These are phyloP conservation scores for Erythrolamprus reginae DNA, from an alignment of 2,113 vertebrate species.

Conservation along the genomic window DNA sequence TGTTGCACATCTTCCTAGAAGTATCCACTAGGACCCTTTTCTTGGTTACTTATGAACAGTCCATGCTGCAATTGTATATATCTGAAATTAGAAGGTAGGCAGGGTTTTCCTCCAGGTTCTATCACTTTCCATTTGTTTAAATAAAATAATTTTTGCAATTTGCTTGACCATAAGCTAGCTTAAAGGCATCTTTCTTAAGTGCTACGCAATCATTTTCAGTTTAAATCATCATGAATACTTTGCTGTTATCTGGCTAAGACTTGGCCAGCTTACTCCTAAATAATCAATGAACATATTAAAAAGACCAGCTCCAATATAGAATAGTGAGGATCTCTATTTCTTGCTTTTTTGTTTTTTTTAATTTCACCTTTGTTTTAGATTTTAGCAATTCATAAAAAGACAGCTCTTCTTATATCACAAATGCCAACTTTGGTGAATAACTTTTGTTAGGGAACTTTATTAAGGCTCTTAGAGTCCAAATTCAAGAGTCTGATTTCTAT, in stretches of 20 bases:
- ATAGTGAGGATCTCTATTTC: not conserved
- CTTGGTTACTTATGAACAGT: not conserved
- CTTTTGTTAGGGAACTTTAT: not conserved
- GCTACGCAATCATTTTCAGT: not conserved
- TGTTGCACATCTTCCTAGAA: not conserved
- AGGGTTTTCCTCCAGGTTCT: not conserved
- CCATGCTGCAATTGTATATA: not conserved
- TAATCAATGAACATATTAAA: not conserved
- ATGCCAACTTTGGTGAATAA: not conserved
- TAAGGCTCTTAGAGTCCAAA: not conserved
- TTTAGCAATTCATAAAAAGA: not conserved
- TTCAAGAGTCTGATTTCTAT: not conserved
- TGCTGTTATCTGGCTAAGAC: not conserved
- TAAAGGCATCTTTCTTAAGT: not conserved
- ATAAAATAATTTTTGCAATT: not conserved
- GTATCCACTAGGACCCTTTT: not conserved
- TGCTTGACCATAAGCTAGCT: not conserved
- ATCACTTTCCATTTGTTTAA: not conserved
- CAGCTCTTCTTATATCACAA: not conserved
- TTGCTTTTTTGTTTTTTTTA: not conserved
- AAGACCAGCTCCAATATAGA: not conserved
- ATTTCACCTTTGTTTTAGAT: not conserved
- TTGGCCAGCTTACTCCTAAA: not conserved
- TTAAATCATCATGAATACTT: not conserved
- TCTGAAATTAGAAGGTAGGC: too few species aligned